Evolutionary conservation across 2,888 invertebrate species (phyloP).

Genomic region (Drosophila falleni): DNA sequence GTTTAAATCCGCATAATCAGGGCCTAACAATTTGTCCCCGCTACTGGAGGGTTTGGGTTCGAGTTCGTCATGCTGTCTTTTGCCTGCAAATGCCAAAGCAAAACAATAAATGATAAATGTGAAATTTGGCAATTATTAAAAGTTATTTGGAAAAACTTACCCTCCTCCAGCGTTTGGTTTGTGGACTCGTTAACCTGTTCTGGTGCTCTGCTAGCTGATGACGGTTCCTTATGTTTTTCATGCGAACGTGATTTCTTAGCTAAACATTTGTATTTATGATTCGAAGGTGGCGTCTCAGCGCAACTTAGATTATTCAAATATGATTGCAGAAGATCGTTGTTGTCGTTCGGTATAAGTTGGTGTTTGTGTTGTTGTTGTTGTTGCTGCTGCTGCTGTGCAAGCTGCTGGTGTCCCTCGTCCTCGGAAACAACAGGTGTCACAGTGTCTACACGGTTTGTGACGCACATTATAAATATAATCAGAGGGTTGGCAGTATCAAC

Average conservation of each 20-base stretch:
- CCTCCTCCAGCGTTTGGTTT: conserved; percentile 38
- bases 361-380: conserved; percentile 8
- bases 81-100: conserved; percentile 39
- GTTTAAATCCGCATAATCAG: conserved; percentile 39
- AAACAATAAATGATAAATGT: conserved; percentile 28
- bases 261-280: conserved; percentile 27
- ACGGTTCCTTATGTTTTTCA: conserved; percentile 38
- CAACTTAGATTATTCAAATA: conserved; percentile 61
- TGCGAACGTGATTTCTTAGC: conserved; percentile 42
- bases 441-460: conserved; percentile 75
- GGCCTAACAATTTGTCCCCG: background rate
- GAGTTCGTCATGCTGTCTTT: conserved; percentile 7
- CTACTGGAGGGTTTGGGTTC: conserved; percentile 30
- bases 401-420: conserved; percentile 53
- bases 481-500: conserved; percentile 79
- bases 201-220: background rate
- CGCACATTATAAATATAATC: conserved; percentile 75
- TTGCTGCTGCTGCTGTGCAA: conserved; percentile 18
- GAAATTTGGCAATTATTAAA: conserved; percentile 7
- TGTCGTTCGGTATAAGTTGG: conserved; percentile 9
- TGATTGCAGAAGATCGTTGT: conserved; percentile 52
- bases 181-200: conserved; percentile 46
- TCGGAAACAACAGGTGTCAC: conserved; percentile 78
- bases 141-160: conserved; percentile 57
- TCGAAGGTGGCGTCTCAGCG: conserved; percentile 64